These are phyloP conservation scores for Tarsius wallacei DNA, from an alignment of 2,797 vertebrate species.

Conservation along the genomic window DNA sequence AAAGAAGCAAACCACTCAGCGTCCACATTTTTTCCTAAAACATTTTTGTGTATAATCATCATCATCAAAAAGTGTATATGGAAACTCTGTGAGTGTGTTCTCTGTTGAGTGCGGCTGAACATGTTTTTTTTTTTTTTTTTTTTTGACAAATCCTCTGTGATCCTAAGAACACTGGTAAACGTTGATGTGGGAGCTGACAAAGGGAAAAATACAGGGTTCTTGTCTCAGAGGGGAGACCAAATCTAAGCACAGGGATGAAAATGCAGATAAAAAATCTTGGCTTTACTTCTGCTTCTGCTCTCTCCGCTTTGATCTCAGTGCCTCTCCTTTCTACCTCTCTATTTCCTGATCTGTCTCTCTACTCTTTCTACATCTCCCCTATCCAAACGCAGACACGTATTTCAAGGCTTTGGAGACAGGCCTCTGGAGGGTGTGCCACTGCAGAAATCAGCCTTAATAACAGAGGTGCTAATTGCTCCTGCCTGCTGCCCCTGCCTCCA, in stretches of 20 bases:
- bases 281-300: neutral
- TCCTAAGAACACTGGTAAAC: neutral
- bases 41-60: neutral
- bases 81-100: neutral
- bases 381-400: neutral
- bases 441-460: neutral
- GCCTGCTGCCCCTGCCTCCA: neutral
- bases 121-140: neutral
- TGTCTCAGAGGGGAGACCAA: neutral
- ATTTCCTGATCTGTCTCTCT: neutral
- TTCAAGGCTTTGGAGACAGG: neutral
- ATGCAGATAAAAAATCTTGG: neutral
- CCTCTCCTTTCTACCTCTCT: neutral
- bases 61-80: neutral
- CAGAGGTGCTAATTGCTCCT: neutral
- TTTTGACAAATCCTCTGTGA: neutral
- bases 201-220: fast-evolving
- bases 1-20: neutral
- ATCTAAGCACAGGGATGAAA: neutral
- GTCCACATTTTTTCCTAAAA: neutral
- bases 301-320: neutral
- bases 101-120: neutral
- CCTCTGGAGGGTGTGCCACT: no score
- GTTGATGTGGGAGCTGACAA: neutral
- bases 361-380: neutral